Percentiles rank a stretch among this genome's conserved stretches.
These are phyloP conservation scores for Bagarius yarrelli DNA, from an alignment of 2,113 vertebrate species.

Conservation along the genomic window DNA sequence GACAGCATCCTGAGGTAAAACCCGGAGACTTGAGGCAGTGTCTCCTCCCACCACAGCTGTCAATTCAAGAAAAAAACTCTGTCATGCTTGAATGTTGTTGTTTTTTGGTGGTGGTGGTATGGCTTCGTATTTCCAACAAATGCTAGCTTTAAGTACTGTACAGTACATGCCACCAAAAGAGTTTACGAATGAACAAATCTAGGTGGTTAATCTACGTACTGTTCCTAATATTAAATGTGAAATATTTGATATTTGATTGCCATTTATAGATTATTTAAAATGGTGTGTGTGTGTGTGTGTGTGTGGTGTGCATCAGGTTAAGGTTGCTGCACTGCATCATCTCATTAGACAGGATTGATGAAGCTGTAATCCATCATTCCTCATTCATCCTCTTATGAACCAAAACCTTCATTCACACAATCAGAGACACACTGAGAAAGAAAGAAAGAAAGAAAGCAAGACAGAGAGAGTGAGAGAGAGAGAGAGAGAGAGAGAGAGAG, in stretches of 20 bases:
- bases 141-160: too few species aligned
- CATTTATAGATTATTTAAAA: too few species aligned
- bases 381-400: conserved; percentile 45
- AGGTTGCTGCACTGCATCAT: conserved; percentile 43
- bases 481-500: conserved; percentile 34
- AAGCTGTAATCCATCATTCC: conserved; percentile 48
- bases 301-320: conserved; percentile 3
- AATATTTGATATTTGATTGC: too few species aligned
- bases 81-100: too few species aligned
- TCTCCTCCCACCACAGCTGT: neutral
- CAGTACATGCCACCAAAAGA: too few species aligned
- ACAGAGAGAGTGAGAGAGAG: conserved; percentile 18
- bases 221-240: too few species aligned
- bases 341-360: conserved; percentile 39
- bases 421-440: conserved; percentile 6
- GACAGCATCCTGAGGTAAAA: neutral
- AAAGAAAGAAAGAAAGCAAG: conserved; percentile 10
- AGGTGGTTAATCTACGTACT: too few species aligned
- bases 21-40: neutral
- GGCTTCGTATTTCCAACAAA: too few species aligned
- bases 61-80: neutral
- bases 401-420: conserved; percentile 50
- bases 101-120: too few species aligned
- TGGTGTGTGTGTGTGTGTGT: conserved; percentile 3
- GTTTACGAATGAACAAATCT: too few species aligned